Evolutionary conservation across 2,888 invertebrate genomes (phyloP).

Genomic region (Limenitis camilla): DNA sequence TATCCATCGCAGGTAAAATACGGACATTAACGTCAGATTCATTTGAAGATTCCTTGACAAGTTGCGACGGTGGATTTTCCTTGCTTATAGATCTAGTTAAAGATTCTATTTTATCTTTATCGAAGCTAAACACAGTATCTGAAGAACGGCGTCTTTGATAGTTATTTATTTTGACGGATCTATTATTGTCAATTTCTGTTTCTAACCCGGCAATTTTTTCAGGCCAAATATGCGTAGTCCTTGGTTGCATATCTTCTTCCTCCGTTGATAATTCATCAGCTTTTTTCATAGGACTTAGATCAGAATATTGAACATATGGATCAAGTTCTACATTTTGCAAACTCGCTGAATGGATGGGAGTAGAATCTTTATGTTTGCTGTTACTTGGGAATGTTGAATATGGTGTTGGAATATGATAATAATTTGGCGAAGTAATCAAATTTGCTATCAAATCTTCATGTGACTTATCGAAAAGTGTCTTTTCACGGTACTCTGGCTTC

Average conservation of each 20-base stretch:
- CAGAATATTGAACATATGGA: conserved; percentile 65
- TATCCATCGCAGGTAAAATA: conserved; percentile 69
- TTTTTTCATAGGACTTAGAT: conserved; percentile 51
- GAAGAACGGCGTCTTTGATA: conserved; percentile 80
- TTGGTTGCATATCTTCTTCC: conserved; percentile 68
- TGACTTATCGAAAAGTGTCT: conserved; percentile 70
- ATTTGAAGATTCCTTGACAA: conserved; percentile 68
- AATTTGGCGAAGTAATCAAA: conserved; percentile 57
- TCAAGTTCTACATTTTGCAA: conserved; percentile 82
- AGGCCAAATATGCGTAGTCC: conserved; percentile 72
- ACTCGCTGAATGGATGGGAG: conserved; percentile 79
- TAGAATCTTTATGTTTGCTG: conserved; percentile 70
- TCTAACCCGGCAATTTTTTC: conserved; percentile 70
- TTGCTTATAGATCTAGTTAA: conserved; percentile 75
- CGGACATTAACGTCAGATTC: conserved; percentile 69
- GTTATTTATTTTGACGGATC: conserved; percentile 60
- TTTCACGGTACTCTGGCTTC: conserved; percentile 67
- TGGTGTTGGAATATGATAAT: conserved; percentile 74
- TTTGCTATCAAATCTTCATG: conserved; percentile 77
- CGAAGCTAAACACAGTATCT: conserved; percentile 84
- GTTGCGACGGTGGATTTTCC: conserved; percentile 48
- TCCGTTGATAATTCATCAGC: conserved; percentile 68
- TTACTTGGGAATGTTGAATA: conserved; percentile 78
- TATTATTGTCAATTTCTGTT: conserved; percentile 64
- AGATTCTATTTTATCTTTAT: conserved; percentile 83